These are phyloP conservation scores for Numida meleagris DNA, from an alignment of 2,113 vertebrate genomes.

Conservation along the genomic window DNA sequence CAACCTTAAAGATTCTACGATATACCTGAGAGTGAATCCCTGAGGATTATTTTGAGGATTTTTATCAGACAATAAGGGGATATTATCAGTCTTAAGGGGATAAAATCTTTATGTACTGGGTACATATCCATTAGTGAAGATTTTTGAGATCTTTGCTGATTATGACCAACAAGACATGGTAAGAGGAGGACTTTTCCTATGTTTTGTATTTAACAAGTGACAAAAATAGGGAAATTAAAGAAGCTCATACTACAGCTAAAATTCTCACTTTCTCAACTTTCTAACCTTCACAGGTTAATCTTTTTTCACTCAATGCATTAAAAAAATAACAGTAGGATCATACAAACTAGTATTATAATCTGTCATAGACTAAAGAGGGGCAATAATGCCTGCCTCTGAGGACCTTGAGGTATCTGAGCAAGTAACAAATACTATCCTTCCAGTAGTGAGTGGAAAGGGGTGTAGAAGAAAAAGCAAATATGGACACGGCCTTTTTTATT, in stretches of 20 bases:
- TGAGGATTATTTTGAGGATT: not conserved
- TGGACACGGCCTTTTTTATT: not conserved
- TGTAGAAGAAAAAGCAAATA: not conserved
- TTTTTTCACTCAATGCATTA: not conserved
- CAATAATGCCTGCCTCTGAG: not conserved
- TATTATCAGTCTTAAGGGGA: not conserved
- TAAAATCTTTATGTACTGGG: not conserved
- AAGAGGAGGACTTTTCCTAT: not conserved
- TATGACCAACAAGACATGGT: not conserved
- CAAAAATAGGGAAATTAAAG: not conserved
- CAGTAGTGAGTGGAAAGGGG: not conserved
- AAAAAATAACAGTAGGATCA: not conserved
- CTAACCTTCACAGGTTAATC: rapidly evolving
- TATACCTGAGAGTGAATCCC: no score
- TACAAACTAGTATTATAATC: not conserved
- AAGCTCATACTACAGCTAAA: not conserved
- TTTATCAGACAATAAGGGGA: not conserved
- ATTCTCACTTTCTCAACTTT: not conserved
- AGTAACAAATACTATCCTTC: not conserved
- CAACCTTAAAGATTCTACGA: no score
- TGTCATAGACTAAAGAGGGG: not conserved
- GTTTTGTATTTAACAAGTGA: not conserved
- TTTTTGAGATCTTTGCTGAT: not conserved
- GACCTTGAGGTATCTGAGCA: not conserved
- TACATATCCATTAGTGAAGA: not conserved